Evolutionary conservation across 2,797 vertebrate species (phyloP).

Genomic region (Helostoma temminkii): DNA sequence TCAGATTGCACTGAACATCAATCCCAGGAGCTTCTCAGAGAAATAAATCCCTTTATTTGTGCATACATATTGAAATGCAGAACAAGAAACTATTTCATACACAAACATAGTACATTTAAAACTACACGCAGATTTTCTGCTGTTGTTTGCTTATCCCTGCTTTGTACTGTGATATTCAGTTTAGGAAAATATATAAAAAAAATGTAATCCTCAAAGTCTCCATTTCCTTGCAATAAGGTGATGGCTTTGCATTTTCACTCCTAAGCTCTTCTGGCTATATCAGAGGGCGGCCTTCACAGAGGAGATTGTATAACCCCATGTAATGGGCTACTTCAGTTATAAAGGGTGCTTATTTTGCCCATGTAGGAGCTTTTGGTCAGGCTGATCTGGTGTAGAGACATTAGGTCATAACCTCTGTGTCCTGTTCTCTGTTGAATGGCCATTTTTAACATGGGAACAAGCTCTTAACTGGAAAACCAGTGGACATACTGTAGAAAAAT

Average conservation of each 20-base stretch:
- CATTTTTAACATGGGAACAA: constrained; percentile 34
- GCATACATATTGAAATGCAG: constrained; percentile 37
- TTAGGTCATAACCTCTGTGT: constrained; percentile 68
- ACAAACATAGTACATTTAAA: constrained; percentile 49
- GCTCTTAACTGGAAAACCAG: constrained; percentile 10
- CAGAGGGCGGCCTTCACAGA: constrained; percentile 51
- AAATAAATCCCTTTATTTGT: constrained; percentile 50
- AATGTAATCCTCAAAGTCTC: constrained; percentile 69
- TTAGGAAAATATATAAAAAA: constrained; percentile 29
- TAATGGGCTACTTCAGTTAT: constrained; percentile 58
- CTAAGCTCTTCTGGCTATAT: constrained; percentile 54
- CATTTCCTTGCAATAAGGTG: constrained; percentile 57
- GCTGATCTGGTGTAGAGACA: constrained; percentile 44
- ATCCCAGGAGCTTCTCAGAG: constrained; percentile 37
- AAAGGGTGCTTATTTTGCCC: constrained; percentile 71
- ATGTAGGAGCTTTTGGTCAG: constrained; percentile 46
- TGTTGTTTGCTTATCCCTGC: constrained; percentile 66
- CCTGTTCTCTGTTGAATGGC: constrained; percentile 42
- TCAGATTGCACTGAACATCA: constrained; percentile 36
- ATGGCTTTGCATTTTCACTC: constrained; percentile 63
- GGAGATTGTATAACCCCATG: constrained; percentile 34
- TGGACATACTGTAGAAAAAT: constrained; percentile 32
- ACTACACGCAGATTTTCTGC: constrained; percentile 63
- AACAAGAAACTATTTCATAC: constrained; percentile 45
- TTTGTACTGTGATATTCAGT: constrained; percentile 60